A percentile compares a stretch with the other conserved stretches of the same genome.
Evolutionary conservation across 2,113 vertebrate species (phyloP).

Genomic region (Corapipo altera): DNA sequence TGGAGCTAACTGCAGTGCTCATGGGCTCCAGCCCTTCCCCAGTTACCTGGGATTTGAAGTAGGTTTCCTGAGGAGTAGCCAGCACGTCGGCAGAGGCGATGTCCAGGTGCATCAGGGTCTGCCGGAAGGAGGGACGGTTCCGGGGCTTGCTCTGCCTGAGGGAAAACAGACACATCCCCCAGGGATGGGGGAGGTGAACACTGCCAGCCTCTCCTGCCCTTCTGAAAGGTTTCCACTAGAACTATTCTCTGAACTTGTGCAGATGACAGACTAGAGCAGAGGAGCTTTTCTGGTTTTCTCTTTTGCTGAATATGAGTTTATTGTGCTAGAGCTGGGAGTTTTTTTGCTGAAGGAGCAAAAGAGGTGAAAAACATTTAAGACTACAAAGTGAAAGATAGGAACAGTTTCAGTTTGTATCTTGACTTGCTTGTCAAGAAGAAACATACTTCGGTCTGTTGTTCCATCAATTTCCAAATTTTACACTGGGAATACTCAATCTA

Average conservation of each 20-base stretch:
- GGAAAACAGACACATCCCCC: neutral
- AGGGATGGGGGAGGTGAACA: neutral
- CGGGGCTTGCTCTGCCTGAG: conserved; percentile 95
- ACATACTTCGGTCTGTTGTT: neutral
- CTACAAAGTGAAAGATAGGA: neutral
- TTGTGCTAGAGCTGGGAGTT: neutral
- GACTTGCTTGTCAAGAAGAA: neutral
- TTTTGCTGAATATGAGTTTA: neutral
- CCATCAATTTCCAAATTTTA: neutral
- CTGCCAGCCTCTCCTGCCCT: neutral
- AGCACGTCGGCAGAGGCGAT: conserved; percentile 93
- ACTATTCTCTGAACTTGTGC: rapidly evolving
- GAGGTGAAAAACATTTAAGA: neutral
- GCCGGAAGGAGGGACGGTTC: conserved; percentile 94
- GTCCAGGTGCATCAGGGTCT: conserved; percentile 96
- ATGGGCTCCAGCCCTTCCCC: neutral
- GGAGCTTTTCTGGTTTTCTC: neutral
- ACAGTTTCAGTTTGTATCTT: neutral
- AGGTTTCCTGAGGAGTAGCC: conserved; percentile 95
- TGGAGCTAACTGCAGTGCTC: neutral
- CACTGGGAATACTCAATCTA: neutral
- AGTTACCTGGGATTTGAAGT: conserved; percentile 97
- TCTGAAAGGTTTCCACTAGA: neutral
- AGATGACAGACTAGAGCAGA: neutral
- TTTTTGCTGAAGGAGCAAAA: neutral